Percentiles rank a stretch among this genome's conserved stretches.
These are phyloP conservation scores for Nomada lathburiana DNA, from an alignment of 2,888 invertebrate species.

Conservation along the genomic window DNA sequence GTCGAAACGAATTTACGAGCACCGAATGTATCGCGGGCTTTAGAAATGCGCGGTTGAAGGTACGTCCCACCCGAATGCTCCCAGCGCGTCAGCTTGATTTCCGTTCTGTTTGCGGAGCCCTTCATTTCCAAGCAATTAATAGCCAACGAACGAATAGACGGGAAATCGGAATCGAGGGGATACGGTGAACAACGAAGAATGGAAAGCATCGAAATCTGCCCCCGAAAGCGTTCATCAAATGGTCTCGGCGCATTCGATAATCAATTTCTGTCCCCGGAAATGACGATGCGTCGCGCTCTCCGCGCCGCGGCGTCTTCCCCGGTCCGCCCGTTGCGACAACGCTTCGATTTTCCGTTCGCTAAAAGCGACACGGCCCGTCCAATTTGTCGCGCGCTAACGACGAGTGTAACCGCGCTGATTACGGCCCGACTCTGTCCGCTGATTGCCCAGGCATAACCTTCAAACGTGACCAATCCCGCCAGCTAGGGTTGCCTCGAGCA, in stretches of 20 bases:
- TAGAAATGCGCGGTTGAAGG: not conserved
- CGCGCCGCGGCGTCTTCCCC: not conserved
- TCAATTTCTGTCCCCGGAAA: slow-evolving; percentile 57
- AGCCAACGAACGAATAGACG: slow-evolving; percentile 12
- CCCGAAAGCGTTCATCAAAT: slow-evolving; percentile 49
- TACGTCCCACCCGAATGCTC: not conserved
- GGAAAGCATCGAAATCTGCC: slow-evolving; percentile 39
- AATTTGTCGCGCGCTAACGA: slow-evolving; percentile 64
- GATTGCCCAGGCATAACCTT: slow-evolving; percentile 69
- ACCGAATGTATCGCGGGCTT: not conserved
- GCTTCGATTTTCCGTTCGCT: slow-evolving; percentile 49
- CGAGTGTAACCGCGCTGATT: slow-evolving; percentile 66
- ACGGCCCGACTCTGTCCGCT: slow-evolving; percentile 53
- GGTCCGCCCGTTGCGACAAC: not conserved
- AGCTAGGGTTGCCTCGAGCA: slow-evolving; percentile 6
- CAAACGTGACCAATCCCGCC: slow-evolving; percentile 30
- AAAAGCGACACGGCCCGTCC: slow-evolving; percentile 52
- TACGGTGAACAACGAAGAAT: slow-evolving; percentile 37
- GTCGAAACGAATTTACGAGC: not conserved
- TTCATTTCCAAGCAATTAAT: slow-evolving; percentile 51
- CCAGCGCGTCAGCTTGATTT: not conserved
- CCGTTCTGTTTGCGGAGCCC: slow-evolving; percentile 43
- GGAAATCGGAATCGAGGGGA: slow-evolving; percentile 11
- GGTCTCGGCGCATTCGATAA: slow-evolving; percentile 45
- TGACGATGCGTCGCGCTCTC: slow-evolving; percentile 50